Base-by-base conservation (phyloP, 1,140 invertebrate species). In the Apis dorsata region DNA sequence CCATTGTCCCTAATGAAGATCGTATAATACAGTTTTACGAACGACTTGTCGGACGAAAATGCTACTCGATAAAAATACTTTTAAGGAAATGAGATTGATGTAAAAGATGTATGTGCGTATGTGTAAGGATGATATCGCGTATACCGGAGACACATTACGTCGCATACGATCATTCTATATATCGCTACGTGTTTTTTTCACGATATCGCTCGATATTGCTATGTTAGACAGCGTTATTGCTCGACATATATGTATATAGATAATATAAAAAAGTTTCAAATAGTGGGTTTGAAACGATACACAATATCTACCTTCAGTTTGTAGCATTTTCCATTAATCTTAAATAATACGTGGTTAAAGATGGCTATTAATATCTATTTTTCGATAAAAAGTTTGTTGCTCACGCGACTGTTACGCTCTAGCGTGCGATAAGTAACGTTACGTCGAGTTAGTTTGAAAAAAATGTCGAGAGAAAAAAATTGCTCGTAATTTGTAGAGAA, bases 61-160 rank as follows among this genome's bases (percentile, higher is more conserved):
- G 28, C 55, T 76, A 71, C 53, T 53, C 79, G 59, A 89, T 90
- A 90, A 90, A 90, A 90, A 90, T 90, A 90, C 88, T 90, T 90
- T 90, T 75, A 89, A 88, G 88, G 85, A 90, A 90, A 89, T 90
- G 85, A 88, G 90, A 89, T 90, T 90, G 88, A 90, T 89, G 87
- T 85, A 89, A 88, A 86, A 81, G 81, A 90, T 83, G n/a, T n/a
- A 66, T 70, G 84, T 85, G 34, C 34, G 34, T 34, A 34, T 34
- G 34, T 85, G 85, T 77, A 84, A 89, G 71, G 84, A 72, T 55
- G 60, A 65, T 57, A 57, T 79, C 53, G 73, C 82, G 85, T 86
- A 87, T 79, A 82, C 44, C 59, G 55, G 19, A 59, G 80, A 57
- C 65, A 69, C 49, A 63, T 62, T 81, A 55, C 49, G 28, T 34